Conservation (phyloP, 2,888 invertebrate genomes). For the Metallyticus violacea region DNA sequence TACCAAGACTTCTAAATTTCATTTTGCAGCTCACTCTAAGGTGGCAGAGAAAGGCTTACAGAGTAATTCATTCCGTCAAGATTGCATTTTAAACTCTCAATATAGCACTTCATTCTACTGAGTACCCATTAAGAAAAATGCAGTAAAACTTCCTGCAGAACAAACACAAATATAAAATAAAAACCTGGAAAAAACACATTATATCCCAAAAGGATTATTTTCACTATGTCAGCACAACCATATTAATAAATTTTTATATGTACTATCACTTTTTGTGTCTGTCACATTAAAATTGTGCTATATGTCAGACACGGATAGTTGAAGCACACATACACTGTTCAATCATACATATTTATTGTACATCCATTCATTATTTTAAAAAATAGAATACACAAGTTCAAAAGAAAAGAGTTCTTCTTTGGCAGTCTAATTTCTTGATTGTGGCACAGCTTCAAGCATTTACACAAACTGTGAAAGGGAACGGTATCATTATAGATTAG, state of each 20-base stretch:
- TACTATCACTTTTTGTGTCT: background rate
- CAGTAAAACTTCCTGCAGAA: too few relatives aligned
- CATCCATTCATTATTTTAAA: background rate
- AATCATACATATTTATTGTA: background rate
- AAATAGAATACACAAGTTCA: background rate
- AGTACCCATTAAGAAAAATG: background rate
- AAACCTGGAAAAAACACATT: background rate
- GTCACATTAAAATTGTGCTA: background rate
- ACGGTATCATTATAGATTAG: background rate
- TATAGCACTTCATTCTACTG: background rate
- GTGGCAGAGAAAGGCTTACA: background rate
- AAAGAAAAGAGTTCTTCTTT: slow-evolving; percentile 20
- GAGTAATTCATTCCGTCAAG: background rate
- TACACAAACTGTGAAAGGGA: background rate
- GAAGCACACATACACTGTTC: background rate
- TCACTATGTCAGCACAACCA: background rate
- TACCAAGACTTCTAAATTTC: too few relatives aligned
- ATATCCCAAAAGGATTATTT: too few relatives aligned
- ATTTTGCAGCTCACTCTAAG: too few relatives aligned
- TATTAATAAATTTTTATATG: background rate
- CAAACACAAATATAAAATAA: background rate
- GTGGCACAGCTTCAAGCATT: slow-evolving; percentile 9
- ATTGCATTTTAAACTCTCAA: background rate
- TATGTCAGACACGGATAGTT: background rate
- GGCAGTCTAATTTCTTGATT: slow-evolving; percentile 21